Evolutionary conservation across 2,888 invertebrate genomes (phyloP).

Genomic region (Micropterix aruncella): DNA sequence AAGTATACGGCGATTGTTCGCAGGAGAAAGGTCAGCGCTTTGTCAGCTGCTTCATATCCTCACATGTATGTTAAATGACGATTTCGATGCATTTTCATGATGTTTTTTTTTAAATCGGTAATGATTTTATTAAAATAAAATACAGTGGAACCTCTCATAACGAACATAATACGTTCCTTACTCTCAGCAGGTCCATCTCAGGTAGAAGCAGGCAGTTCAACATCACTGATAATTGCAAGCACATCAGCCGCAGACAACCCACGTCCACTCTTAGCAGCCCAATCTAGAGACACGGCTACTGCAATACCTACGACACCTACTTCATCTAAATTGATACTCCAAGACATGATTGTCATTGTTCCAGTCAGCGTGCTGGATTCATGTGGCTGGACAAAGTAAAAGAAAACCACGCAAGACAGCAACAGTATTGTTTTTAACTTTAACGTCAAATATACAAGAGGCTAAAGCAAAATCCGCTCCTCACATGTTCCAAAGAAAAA

Average conservation of each 20-base stretch:
- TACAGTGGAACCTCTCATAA: no score
- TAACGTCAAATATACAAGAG: slow-evolving; percentile 13
- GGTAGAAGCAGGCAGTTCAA: slow-evolving; percentile 7
- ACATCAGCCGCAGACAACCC: slow-evolving; percentile 7
- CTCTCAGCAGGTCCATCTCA: slow-evolving; percentile 8
- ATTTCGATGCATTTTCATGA: no score
- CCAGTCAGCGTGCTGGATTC: slow-evolving; percentile 11
- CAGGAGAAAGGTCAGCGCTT: no score
- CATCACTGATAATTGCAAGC: slow-evolving; percentile 8
- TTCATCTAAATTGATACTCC: slow-evolving; percentile 5
- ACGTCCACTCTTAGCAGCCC: slow-evolving; percentile 4
- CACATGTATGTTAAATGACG: no score
- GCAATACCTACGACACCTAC: slow-evolving; percentile 7
- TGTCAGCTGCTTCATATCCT: no score
- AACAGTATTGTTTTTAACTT: slow-evolving; percentile 12
- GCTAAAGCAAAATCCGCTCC: slow-evolving; percentile 11
- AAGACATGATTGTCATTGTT: slow-evolving; percentile 6
- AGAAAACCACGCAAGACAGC: slow-evolving; percentile 12
- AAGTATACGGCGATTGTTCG: no score
- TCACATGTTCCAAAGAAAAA: slow-evolving; percentile 11
- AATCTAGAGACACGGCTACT: slow-evolving; percentile 6
- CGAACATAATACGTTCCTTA: no score
- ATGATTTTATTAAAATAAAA: no score
- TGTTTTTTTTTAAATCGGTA: no score
- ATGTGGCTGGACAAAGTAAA: slow-evolving; percentile 14